Conservation (phyloP, 2,113 vertebrate species). For the Anoplopoma fimbria region DNA sequence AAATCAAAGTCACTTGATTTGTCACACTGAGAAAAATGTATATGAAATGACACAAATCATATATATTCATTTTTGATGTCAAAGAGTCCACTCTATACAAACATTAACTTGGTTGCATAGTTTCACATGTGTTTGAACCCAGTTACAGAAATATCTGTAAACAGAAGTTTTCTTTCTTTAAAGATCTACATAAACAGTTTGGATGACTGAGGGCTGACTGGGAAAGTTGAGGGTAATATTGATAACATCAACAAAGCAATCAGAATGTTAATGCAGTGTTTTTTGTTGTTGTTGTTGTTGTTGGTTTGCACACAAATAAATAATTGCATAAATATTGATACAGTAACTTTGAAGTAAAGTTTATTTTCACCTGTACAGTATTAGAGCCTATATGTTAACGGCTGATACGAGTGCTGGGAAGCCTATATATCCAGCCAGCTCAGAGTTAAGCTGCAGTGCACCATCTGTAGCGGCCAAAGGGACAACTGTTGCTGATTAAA, state of each 20-base stretch:
- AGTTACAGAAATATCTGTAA: not conserved
- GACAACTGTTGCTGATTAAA: constrained; percentile 99
- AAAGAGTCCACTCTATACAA: not conserved
- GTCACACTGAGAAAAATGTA: not conserved
- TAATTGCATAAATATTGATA: not conserved
- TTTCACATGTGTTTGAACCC: not conserved
- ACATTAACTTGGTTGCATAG: not conserved
- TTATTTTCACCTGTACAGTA: constrained; percentile 31
- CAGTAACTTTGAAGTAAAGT: constrained; percentile 1
- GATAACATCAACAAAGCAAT: not conserved
- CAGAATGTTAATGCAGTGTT: not conserved
- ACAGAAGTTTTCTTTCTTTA: not conserved
- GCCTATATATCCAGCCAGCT: constrained; percentile 60
- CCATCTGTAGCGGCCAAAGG: constrained; percentile 94
- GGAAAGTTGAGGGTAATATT: not conserved
- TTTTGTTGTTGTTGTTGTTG: not conserved
- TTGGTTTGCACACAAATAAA: not conserved
- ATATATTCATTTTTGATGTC: not conserved
- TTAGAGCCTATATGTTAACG: constrained; percentile 17
- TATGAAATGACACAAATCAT: not conserved
- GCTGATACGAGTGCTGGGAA: constrained; percentile 58
- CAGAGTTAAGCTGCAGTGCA: constrained; percentile 86
- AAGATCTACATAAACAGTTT: not conserved
- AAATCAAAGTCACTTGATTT: not conserved
- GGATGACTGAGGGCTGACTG: not conserved